Base-by-base conservation (phyloP, 2,888 invertebrate genomes). In the Aspidapion aeneum region DNA sequence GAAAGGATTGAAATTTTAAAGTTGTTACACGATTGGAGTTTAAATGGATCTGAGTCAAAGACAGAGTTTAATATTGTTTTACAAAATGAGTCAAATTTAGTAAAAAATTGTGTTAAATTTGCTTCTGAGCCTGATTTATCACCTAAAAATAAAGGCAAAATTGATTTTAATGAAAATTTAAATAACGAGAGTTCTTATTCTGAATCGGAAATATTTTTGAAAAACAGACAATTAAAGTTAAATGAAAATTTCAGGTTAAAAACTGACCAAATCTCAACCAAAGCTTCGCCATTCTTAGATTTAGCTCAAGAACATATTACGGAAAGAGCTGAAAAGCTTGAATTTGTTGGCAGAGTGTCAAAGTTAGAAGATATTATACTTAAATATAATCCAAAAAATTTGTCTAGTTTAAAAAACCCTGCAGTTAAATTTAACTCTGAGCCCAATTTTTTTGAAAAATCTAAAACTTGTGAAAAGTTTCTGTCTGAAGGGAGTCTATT, bases 11-110 rank as follows among this genome's bases (percentile, higher is more conserved):
- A 80, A 70, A 75, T 80, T 60, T 68, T 79, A 60, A 80, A 79
- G 69, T 69, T 80, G 55, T 70, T 81, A 51, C 75, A 78, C 57
- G 80, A 80, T 70, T 80, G 80, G 80, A 80, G 79, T 63, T 69
- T 78, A 51, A 76, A 78, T 59, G 79, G 80, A 9, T 79, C 79
- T 7, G 75, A 78, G 51, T 76, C 77, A 0, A 77, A 76, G 63
- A 74, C 72, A 52, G 78, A 76, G 21, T 74, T 72, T 51, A 73
- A 68, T 57, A 64, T 74, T 17, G 70, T 68, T 50, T 63, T 72
- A 18, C 61, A 58, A 9, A 64, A 57, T 21, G 63, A 63, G 20
- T 62, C 55, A 17, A 69, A 68, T 48, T 71, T 74, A 18, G 67
- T 63, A 19, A 70, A 67, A 49, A 65, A 65, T 59, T 67, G 66